Conservation (phyloP, 2,797 vertebrate genomes). For the Hyperoplus immaculatus region DNA sequence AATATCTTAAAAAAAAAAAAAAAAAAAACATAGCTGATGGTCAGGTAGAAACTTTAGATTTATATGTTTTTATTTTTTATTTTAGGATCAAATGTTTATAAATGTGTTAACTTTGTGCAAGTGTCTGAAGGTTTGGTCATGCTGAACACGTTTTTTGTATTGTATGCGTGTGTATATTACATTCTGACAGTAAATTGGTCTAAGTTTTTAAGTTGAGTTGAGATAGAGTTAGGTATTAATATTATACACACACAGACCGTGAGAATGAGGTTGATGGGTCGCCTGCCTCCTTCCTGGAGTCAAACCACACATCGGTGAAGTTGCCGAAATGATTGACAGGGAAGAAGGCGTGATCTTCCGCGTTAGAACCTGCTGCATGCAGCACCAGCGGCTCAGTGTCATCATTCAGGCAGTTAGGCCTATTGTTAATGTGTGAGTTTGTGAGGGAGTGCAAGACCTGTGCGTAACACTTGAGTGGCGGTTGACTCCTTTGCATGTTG, state of each 20-base stretch:
- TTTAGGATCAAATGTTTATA: neutral
- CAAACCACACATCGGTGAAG: neutral
- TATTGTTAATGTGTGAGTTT: neutral
- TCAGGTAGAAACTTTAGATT: too few relatives aligned
- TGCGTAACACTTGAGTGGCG: neutral
- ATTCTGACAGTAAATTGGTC: neutral
- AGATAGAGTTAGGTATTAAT: too few relatives aligned
- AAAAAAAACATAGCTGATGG: too few relatives aligned
- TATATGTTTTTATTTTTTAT: neutral
- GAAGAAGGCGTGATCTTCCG: conserved; percentile 68
- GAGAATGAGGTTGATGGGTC: neutral
- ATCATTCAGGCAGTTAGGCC: neutral
- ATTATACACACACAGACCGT: too few relatives aligned
- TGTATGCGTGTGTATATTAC: neutral
- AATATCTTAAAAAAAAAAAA: too few relatives aligned
- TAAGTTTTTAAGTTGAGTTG: too few relatives aligned
- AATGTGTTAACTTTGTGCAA: neutral
- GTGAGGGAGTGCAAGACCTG: conserved; percentile 27
- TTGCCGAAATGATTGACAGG: neutral
- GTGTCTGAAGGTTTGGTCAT: neutral
- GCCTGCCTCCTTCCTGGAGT: conserved; percentile 34
- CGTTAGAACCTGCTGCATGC: conserved; percentile 35
- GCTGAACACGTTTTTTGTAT: neutral
- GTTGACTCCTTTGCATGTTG: conserved; percentile 44
- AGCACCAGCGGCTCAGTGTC: neutral